Evolutionary conservation across 1,140 invertebrate species (phyloP).

Genomic region (Eumeta japonica): DNA sequence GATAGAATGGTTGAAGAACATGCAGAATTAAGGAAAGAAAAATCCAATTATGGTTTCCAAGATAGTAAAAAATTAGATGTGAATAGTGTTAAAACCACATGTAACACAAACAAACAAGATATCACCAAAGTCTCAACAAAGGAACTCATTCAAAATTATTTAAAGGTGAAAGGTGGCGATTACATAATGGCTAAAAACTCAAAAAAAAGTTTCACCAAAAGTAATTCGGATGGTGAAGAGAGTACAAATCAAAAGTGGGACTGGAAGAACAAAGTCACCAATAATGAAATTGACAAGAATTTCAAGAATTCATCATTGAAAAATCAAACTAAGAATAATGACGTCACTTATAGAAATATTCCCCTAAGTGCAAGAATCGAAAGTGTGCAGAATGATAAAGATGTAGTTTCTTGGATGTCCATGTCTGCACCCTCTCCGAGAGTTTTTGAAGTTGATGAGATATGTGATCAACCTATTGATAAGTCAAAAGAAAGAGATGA

Average conservation of each 20-base stretch:
- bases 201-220: slow-evolving; percentile 30
- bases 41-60: slow-evolving; percentile 10
- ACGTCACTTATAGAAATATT: no score
- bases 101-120: slow-evolving; percentile 23
- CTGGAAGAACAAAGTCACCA: slow-evolving; percentile 33
- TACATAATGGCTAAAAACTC: slow-evolving; percentile 20
- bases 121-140: slow-evolving; percentile 41
- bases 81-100: slow-evolving; percentile 25
- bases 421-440: slow-evolving; percentile 38
- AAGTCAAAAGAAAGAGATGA: neutral
- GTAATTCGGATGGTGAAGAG: slow-evolving; percentile 21
- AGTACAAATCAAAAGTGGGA: slow-evolving; percentile 24
- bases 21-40: neutral
- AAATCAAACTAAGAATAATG: slow-evolving; percentile 30
- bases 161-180: slow-evolving; percentile 44
- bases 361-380: slow-evolving; percentile 42
- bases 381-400: slow-evolving; percentile 47
- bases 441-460: slow-evolving; percentile 14
- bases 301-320: slow-evolving; percentile 7
- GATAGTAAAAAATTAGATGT: slow-evolving; percentile 17
- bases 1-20: slow-evolving; percentile 43
- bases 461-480: slow-evolving; percentile 1
- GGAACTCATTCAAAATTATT: slow-evolving; percentile 46
- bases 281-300: slow-evolving; percentile 10
- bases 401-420: slow-evolving; percentile 55